Conservation (phyloP, 2,797 vertebrate genomes). For the Heteromormyrus szaboi region DNA sequence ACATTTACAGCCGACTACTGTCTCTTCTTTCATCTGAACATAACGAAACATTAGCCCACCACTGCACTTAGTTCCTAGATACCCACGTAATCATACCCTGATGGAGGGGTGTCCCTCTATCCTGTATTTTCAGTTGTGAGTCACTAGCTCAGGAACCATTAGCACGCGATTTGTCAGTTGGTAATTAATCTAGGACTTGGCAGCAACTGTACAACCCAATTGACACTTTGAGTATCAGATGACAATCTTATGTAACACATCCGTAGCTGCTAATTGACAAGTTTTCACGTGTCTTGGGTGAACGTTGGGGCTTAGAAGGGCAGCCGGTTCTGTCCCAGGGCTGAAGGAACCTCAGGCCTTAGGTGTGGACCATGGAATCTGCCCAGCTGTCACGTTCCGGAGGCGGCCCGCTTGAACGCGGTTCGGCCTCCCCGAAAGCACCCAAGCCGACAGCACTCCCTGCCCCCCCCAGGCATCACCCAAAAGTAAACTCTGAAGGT, state of each 20-base stretch:
- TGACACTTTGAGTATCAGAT: background rate
- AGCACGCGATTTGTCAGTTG: background rate
- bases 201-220: background rate
- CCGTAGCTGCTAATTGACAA: background rate
- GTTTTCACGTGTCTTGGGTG: background rate
- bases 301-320: background rate
- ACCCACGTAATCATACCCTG: background rate
- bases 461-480: background rate
- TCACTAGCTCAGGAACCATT: background rate
- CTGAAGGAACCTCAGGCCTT: background rate
- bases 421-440: background rate
- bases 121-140: background rate
- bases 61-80: background rate
- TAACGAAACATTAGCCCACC: background rate
- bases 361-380: background rate
- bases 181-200: background rate
- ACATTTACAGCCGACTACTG: background rate
- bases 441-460: background rate
- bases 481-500: background rate
- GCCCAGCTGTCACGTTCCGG: background rate
- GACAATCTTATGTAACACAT: background rate
- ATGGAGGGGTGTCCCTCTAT: background rate
- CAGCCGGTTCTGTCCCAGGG: background rate
- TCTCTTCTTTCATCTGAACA: background rate
- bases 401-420: background rate